Conservation (phyloP, 2,113 vertebrate species). For the Saimiri boliviensis region DNA sequence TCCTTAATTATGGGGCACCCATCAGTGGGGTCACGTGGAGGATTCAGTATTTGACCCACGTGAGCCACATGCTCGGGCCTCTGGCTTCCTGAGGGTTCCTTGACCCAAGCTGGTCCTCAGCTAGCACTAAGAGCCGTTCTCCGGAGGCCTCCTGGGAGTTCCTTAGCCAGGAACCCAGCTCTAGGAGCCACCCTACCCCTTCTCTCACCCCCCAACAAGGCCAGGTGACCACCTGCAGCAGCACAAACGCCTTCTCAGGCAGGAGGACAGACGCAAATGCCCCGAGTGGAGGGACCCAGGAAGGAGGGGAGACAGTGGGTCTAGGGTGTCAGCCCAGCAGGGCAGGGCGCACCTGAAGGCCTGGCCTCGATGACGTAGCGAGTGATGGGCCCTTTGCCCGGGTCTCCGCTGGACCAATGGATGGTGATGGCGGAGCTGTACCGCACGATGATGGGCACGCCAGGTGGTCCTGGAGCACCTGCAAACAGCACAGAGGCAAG, state of each 20-base stretch:
- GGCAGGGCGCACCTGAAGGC: slow-evolving; percentile 90
- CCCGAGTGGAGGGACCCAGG: background rate
- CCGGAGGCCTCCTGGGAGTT: background rate
- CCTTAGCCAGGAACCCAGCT: background rate
- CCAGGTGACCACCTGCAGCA: background rate
- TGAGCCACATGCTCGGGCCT: background rate
- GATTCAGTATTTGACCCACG: fast-evolving
- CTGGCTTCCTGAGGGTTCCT: background rate
- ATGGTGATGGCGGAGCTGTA: slow-evolving; percentile 95
- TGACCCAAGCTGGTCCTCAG: background rate
- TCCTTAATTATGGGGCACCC: fast-evolving
- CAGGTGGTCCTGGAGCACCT: slow-evolving; percentile 96
- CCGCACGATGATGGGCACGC: slow-evolving; percentile 94
- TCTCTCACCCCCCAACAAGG: background rate
- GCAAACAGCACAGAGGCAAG: background rate
- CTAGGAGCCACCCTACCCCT: fast-evolving
- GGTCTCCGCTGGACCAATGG: slow-evolving; percentile 97
- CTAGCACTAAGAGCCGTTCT: fast-evolving
- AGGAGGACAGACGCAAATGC: background rate
- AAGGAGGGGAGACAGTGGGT: background rate
- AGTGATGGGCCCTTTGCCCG: slow-evolving; percentile 94
- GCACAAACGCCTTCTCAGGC: fast-evolving
- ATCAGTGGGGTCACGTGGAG: fast-evolving
- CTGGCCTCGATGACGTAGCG: slow-evolving; percentile 97
- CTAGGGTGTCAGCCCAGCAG: fast-evolving